Base-by-base conservation (phyloP, 92 coral and sea anemone species). In the Parazoanthus atlanticus region DNA sequence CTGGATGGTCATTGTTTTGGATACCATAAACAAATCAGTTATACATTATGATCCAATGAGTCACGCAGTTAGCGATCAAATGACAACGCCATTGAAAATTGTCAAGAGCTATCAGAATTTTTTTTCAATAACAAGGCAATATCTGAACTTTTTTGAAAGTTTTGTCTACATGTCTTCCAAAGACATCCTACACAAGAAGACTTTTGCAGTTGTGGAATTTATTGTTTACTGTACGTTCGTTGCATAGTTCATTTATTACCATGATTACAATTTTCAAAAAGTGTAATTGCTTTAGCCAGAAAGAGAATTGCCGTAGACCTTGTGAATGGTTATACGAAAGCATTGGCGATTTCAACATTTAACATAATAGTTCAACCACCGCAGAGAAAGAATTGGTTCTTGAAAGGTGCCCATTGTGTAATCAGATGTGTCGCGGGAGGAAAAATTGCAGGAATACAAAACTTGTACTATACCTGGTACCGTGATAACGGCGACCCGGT, bases 171-270 rank as follows among this genome's bases (percentile, higher is more conserved):
- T 6, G 30, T 9, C 7, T 1, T 74, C 78, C 1, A 74, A 23
- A 29, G 46, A 74, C 78, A 74, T 34, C 78, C 78, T 19, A 74
- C 78, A 34, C 78, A 74, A 34, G 25, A 11, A 19, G 78, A 74
- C 38, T 13, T 23, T 23, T 21, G 33, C 1, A 74, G 78, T 34
- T 74, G 78, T 36, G 78, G 78, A 74, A 9, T 33, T 29, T 74
- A 31, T 31, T 74, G 49, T 19, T 16, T 74, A 34, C 46, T 74
- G 1, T 74, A 74, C 30, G 78, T 31, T 13, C 78, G 21, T 34
- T 74, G 78, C 30, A 4, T 74, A 8, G 43, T 74, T 0, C 47
- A 33, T 34, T 10, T 74, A 34, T 34, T 34, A 34, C 38, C 38
- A n/a, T n/a, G n/a, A 34, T 34, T 34, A 34, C 1, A 34, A 34